Base-by-base conservation (phyloP, 2,113 vertebrate genomes). In the Corythornis vintsioides region DNA sequence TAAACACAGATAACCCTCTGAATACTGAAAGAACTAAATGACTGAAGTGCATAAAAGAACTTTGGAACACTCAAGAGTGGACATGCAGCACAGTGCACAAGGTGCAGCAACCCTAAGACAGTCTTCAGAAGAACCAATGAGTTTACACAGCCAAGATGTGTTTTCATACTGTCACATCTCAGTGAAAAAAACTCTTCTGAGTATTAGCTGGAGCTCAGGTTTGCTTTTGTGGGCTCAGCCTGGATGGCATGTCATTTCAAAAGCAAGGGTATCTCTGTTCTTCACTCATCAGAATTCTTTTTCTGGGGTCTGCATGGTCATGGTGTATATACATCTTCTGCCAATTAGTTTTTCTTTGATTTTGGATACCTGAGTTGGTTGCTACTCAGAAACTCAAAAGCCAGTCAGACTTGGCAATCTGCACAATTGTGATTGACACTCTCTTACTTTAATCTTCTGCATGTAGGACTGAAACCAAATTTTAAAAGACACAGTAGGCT, bases 381-480 rank as follows among this genome's bases (percentile, higher is more conserved):
- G 47, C 59, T 90, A 59, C 63, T 26, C 56, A 76, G 76, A 65
- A 93, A 93, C 40, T 70, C 55, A 87, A 92, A 96, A 87, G 63
- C 21, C 38, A 80, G 50, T 85, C 78, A 85, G 67, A 76, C 17
- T 92, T 95, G 67, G 82, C 84, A 94, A 89, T 83, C 75, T 94
- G 64, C 55, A 70, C 60, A 82, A 65, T 57, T 93, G 66, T 92
- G 86, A 95, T 77, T 94, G 90, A 95, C 92, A 79, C 8, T 92
- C 87, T 76, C 78, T 92, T 47, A 20, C 91, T 96, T 92, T 92
- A 94, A 95, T 95, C 87, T 96, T 92, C 67, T 52, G 25, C 29
- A 52, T 65, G 66, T 67, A 95, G 78, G 28, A 94, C 92, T 56
- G 56, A 94, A 90, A 89, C 45, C 91, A 90, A 87, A 63, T 76